These are phyloP conservation scores for Lycophotia porphyrea DNA, from an alignment of 2,888 invertebrate genomes.

Conservation along the genomic window DNA sequence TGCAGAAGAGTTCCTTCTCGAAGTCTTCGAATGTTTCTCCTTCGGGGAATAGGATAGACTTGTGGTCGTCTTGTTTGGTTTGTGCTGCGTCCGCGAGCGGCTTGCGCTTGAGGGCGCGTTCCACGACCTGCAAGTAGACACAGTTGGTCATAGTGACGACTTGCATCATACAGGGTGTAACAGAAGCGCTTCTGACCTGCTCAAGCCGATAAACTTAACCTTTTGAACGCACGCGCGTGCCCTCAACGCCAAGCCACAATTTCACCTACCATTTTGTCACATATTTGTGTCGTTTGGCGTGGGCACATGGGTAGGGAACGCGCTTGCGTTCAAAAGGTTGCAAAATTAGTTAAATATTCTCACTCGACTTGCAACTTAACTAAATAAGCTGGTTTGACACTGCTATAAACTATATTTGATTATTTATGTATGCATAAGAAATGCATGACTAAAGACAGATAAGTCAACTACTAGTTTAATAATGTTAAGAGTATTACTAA, in stretches of 20 bases:
- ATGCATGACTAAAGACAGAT: not conserved
- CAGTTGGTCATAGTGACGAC: not conserved
- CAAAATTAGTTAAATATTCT: not conserved
- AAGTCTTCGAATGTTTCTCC: constrained; percentile 91
- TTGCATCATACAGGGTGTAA: not conserved
- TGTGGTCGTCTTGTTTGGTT: constrained; percentile 83
- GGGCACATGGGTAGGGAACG: no score
- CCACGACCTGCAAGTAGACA: constrained; percentile 86
- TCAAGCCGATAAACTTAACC: no score
- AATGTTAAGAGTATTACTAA: not conserved
- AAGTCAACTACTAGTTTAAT: not conserved
- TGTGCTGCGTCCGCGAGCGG: constrained; percentile 82
- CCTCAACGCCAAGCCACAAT: no score
- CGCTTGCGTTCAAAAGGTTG: no score
- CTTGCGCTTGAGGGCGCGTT: constrained; percentile 89
- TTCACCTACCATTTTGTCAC: no score
- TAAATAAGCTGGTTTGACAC: not conserved
- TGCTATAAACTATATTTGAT: not conserved
- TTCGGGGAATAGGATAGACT: constrained; percentile 91
- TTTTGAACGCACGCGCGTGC: no score
- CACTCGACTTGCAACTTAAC: not conserved
- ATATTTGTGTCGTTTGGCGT: no score
- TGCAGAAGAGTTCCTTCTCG: constrained; percentile 91
- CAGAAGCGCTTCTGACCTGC: no score
- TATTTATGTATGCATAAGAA: not conserved